Conservation (phyloP, 1,140 invertebrate genomes). For the Drosophila punjabiensis region DNA sequence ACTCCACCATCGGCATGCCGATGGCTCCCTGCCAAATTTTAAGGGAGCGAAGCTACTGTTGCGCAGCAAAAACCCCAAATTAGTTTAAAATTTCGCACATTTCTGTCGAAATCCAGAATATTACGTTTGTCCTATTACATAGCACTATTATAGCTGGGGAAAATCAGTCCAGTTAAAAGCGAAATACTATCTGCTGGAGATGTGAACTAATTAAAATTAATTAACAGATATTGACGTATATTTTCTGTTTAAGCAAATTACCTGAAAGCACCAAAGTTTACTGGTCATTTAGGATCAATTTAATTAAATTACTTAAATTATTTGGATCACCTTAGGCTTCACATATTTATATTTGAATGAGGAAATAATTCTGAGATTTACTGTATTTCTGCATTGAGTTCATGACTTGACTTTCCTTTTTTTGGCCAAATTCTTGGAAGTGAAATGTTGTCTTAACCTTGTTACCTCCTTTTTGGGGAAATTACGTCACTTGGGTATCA, state of each 20-base stretch:
- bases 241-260: background rate
- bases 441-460: slow-evolving; percentile 9
- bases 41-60: slow-evolving; percentile 18
- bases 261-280: background rate
- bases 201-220: slow-evolving; percentile 13
- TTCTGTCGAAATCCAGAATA: slow-evolving; percentile 28
- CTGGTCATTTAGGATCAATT: background rate
- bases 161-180: background rate
- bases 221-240: too few relatives aligned
- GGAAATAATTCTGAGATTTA: background rate
- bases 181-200: background rate
- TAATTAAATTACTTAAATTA: background rate
- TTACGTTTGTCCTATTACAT: slow-evolving; percentile 26
- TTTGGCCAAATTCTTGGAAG: background rate
- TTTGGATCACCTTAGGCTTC: background rate
- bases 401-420: background rate
- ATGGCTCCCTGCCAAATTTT: slow-evolving; percentile 26
- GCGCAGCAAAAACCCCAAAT: slow-evolving; percentile 52
- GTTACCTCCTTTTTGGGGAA: slow-evolving; percentile 24
- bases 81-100: slow-evolving; percentile 54
- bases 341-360: background rate
- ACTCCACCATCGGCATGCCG: slow-evolving; percentile 35
- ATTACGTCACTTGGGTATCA: slow-evolving; percentile 24
- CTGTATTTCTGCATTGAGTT: background rate
- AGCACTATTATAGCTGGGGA: background rate